A percentile compares a stretch with the other conserved stretches of the same genome.
phyloP scores from a whole-genome alignment of 92 coral and sea anemone species.

The Siderastrea siderea region DNA sequence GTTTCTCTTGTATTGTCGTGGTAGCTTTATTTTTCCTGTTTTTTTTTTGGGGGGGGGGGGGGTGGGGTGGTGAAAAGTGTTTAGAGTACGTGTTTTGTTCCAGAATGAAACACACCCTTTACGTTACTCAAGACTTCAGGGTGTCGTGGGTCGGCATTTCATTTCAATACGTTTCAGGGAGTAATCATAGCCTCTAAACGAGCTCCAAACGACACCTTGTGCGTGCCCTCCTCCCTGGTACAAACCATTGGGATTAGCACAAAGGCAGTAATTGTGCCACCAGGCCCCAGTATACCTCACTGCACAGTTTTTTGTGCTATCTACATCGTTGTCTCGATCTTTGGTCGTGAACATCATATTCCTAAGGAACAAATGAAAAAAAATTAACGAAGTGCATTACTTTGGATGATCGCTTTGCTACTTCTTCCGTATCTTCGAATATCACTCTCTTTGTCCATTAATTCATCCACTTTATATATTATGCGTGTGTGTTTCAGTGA shows the following conservation, averaged over 20 bases:
- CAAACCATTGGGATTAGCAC: slow-evolving; percentile 37
- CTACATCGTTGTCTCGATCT: slow-evolving; percentile 32
- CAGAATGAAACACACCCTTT: no score
- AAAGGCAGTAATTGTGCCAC: slow-evolving; percentile 14
- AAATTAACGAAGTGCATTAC: neutral
- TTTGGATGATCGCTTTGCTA: neutral
- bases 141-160: slow-evolving; percentile 23
- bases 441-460: no score
- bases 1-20: no score
- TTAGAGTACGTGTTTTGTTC: no score
- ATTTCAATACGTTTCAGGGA: slow-evolving; percentile 26
- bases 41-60: no score
- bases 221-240: slow-evolving; percentile 14
- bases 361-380: neutral
- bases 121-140: no score
- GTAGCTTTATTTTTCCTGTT: no score
- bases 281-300: neutral
- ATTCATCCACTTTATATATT: no score
- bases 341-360: slow-evolving; percentile 32
- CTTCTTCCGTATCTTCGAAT: no score
- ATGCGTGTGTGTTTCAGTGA: no score
- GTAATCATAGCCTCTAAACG: slow-evolving; percentile 4
- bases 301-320: neutral
- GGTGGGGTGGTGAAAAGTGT: no score
- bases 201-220: slow-evolving; percentile 4